Evolutionary conservation across 2,113 vertebrate genomes (phyloP), one percentile per base, ranked within the genome.

Genomic region (Hippocampus zosterae): DNA sequence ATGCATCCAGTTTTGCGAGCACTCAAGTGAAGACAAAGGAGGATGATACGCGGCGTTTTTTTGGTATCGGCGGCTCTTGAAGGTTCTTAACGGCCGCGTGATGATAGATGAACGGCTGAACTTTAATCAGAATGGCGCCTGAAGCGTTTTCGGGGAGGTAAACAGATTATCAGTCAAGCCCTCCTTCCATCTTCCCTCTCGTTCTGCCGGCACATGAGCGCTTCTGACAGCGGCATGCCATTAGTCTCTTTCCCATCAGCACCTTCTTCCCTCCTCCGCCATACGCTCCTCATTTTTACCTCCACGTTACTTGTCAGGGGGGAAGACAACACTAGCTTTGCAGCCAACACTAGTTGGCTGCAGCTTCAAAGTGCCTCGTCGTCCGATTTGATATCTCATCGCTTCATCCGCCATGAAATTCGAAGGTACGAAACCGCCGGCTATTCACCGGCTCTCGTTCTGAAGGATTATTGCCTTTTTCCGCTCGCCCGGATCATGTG

Each of bases 121-220:
- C 85, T 89, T 92, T 92, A 92, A 92, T 92, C 90, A 91, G 91
- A 92, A 90, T 76, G 85, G 84, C 65, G 90, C 91, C 91, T 53
- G 82, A 75, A 89, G 91, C 91, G 76, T 85, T 90, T 90, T 90
- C 87, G 78, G 83, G 86, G 89, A 88, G 85, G 86, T 89, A 90
- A 90, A 91, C 91, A 91, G 91, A 88, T 91, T 91, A 92, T 93
- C 92, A 88, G 89, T 91, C 91, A 91, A 87, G 76, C 76, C 76
- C 81, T 81, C 85, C 84, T 83, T 82, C 87, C 87, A 81, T 82
- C 81, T 81, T 76, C 81, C 79, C 77, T 79, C 71, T 77, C 76
- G 70, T 81, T 81, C 80, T 81, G 70, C 65, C 56, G 65, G 88
- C 88, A 91, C 84, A 86, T 89, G 90, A 90, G 87, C 87, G 83